Evolutionary conservation across 2,888 invertebrate genomes (phyloP).

Genomic region (Xanthorhoe designata): DNA sequence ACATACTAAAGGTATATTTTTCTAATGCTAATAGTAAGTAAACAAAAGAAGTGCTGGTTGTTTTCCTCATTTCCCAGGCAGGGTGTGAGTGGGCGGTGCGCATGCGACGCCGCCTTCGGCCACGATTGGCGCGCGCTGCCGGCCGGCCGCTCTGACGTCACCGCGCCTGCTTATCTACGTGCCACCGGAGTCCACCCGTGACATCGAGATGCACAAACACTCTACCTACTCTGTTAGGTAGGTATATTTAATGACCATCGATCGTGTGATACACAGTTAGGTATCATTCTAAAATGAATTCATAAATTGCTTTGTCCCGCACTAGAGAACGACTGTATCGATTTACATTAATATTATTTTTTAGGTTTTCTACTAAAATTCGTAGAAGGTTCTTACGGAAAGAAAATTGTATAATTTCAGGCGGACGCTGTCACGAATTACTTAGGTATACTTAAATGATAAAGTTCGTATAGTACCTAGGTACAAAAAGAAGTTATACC

Average conservation of each 20-base stretch:
- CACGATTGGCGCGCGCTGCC: slow-evolving; percentile 67
- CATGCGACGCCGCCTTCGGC: slow-evolving; percentile 68
- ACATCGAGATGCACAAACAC: slow-evolving; percentile 45
- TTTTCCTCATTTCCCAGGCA: slow-evolving; percentile 75
- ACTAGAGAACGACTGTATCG: no score
- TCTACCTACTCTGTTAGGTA: slow-evolving; percentile 30
- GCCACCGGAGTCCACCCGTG: slow-evolving; percentile 58
- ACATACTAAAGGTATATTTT: not conserved
- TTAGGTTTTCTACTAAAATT: no score
- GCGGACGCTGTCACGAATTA: no score
- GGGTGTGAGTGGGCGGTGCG: slow-evolving; percentile 73
- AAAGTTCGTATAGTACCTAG: no score
- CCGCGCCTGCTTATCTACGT: slow-evolving; percentile 64
- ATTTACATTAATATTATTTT: no score
- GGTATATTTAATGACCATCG: slow-evolving; percentile 11
- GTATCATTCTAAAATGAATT: no score
- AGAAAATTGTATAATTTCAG: no score
- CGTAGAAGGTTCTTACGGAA: no score
- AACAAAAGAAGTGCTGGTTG: slow-evolving; percentile 8
- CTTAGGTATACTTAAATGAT: no score
- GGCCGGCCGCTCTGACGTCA: slow-evolving; percentile 82
- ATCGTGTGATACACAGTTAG: slow-evolving; percentile 3
- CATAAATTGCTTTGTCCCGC: no score
- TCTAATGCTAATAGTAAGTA: not conserved
- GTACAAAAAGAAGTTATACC: no score